Evolutionary conservation across 2,888 invertebrate genomes (phyloP).

Genomic region (Stenodera caucasica): DNA sequence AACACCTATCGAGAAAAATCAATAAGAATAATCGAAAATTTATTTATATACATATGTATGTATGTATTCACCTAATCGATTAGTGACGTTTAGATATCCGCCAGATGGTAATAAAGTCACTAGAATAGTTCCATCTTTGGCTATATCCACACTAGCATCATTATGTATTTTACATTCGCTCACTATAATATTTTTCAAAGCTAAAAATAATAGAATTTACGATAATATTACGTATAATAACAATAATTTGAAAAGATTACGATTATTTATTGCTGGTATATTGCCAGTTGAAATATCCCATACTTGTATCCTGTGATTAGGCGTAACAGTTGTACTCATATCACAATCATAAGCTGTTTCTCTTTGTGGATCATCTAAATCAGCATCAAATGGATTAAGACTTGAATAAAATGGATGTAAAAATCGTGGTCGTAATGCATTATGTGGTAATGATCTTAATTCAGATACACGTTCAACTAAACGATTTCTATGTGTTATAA

Average conservation of each 20-base stretch:
- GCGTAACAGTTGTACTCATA: conserved; percentile 61
- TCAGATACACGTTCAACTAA: conserved; percentile 47
- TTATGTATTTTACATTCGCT: conserved; percentile 82
- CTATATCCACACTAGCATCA: conserved; percentile 83
- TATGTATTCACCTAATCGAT: conserved; percentile 75
- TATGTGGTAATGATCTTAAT: conserved; percentile 38
- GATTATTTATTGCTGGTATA: conserved; percentile 73
- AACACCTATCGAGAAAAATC: conserved; percentile 60
- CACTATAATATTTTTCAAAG: conserved; percentile 75
- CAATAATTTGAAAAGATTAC: conserved; percentile 56
- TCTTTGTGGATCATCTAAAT: conserved; percentile 51
- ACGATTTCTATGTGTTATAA: conserved; percentile 39
- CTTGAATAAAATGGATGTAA: conserved; percentile 58
- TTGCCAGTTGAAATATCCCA: conserved; percentile 77
- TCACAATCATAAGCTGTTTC: conserved; percentile 53
- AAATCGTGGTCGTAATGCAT: conserved; percentile 51
- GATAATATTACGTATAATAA: no score
- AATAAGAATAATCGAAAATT: conserved; percentile 37
- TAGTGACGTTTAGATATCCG: conserved; percentile 68
- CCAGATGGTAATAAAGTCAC: conserved; percentile 76
- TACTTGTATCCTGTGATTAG: conserved; percentile 78
- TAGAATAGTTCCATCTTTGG: conserved; percentile 74
- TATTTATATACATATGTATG: no score
- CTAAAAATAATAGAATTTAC: no score
- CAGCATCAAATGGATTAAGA: conserved; percentile 52